Base-by-base conservation (phyloP, 1,140 invertebrate species). In the Bombyx mori region DNA sequence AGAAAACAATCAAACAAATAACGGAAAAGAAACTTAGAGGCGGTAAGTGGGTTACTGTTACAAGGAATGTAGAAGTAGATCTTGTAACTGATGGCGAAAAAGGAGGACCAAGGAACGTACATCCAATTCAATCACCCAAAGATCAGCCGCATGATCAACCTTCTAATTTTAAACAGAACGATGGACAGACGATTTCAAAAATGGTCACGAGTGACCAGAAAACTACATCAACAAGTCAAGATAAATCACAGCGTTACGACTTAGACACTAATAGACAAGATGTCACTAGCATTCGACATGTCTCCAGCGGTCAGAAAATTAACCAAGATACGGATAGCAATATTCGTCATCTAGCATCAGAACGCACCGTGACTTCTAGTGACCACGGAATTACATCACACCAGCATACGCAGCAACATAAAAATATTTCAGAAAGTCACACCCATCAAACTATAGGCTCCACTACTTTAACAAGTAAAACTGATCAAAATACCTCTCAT, bases 11-110 rank as follows among this genome's bases (percentile, higher is more conserved):
- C 46, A 86, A 85, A 67, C 79, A 85, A 74, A 66, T 86, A 54
- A 75, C 82, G 50, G 83, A 86, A 71, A 86, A 84, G 66, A 86
- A 86, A 66, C 64, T 86, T 18, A 79, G 80, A 56, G 83, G 57
- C 8, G 83, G 83, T 8, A 86, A 86, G 68, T 82, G 75, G 79
- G 80, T 83, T 1, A 86, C 68, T 44, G 78, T 86, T 18, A 86
- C 83, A 44, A 66, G 74, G 50, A 82, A 83, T 58, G 74, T 86
- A 44, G 82, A 86, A 71, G 75, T 79, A n/a, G 73, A 71, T 58
- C 66, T 72, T 7, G 54, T 59, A 26, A 53, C 58, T n/a, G 69
- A 58, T 43, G 62, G 63, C 10, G 71, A 73, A 43, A 48, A 46
- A 42, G 52, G 56, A 22, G 57, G 53, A 44, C 48, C 50, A 44